Evolutionary conservation across 2,888 invertebrate species (phyloP).

Genomic region (Pterobdella sp.): DNA sequence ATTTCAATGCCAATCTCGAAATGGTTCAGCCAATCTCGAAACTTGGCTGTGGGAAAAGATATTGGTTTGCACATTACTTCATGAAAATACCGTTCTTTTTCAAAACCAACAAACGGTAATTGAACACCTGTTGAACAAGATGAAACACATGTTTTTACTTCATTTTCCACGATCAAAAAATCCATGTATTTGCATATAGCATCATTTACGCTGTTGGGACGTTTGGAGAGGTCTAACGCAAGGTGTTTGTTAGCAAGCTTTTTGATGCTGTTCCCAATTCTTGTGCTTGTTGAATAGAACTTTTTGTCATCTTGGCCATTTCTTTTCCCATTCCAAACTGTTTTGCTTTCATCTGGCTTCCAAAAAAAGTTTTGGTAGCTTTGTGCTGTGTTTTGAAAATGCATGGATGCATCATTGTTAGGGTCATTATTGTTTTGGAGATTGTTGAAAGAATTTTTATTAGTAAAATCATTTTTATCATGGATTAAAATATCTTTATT

Average conservation of each 20-base stretch:
- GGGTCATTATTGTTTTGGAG: conserved; percentile 6
- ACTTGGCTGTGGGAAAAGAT: conserved; percentile 33
- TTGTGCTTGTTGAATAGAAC: conserved; percentile 17
- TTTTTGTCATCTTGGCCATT: conserved; percentile 12
- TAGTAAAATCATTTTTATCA: background rate
- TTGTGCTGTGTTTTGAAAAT: background rate
- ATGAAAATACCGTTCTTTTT: conserved; percentile 32
- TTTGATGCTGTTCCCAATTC: background rate
- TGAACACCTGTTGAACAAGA: conserved; percentile 26
- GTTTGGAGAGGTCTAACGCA: conserved; percentile 27
- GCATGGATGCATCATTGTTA: conserved; percentile 12
- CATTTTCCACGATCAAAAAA: conserved; percentile 32
- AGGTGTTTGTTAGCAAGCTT: conserved; percentile 9
- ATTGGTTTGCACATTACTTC: conserved; percentile 33
- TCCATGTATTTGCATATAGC: conserved; percentile 35
- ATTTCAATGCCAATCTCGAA: conserved; percentile 35
- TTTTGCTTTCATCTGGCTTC: conserved; percentile 1
- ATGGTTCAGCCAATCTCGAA: conserved; percentile 34
- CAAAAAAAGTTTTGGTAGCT: background rate
- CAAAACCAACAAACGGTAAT: conserved; percentile 29
- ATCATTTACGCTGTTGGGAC: conserved; percentile 31
- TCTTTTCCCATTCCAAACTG: conserved; percentile 16
- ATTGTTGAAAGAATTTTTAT: conserved; percentile 9
- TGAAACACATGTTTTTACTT: conserved; percentile 31
- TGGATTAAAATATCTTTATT: background rate